Evolutionary conservation across 2,888 invertebrate species (phyloP).

Genomic region (Neoascia interrupta): DNA sequence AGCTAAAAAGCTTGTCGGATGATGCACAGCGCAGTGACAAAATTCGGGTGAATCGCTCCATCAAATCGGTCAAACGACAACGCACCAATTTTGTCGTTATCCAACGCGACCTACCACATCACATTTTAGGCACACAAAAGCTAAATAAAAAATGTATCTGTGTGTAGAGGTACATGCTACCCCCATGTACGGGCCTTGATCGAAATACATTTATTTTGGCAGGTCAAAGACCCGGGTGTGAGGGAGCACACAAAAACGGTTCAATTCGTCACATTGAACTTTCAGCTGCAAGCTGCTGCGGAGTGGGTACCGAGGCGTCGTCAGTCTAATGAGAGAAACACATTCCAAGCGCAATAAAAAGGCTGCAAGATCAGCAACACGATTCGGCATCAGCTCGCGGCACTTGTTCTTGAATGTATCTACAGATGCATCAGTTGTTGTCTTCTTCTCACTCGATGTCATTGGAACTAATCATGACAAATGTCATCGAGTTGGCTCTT

Average conservation of each 20-base stretch:
- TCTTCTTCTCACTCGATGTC: neutral
- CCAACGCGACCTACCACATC: conserved; percentile 68
- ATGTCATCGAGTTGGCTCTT: too few relatives aligned
- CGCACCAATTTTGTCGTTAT: too few relatives aligned
- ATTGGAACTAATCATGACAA: too few relatives aligned
- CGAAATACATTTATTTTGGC: conserved; percentile 49
- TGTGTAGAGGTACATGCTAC: conserved; percentile 19
- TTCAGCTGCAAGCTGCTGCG: too few relatives aligned
- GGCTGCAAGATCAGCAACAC: conserved; percentile 11
- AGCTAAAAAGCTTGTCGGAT: too few relatives aligned
- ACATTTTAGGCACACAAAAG: conserved; percentile 47
- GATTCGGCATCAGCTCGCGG: conserved; percentile 15
- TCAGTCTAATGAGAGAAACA: conserved; percentile 4
- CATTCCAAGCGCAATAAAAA: conserved; percentile 55
- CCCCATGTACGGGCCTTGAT: conserved; percentile 54
- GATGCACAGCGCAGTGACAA: too few relatives aligned
- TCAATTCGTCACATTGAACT: conserved; percentile 46
- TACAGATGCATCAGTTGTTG: conserved; percentile 29
- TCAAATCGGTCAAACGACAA: conserved; percentile 44
- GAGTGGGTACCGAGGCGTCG: too few relatives aligned
- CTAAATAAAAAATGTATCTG: conserved; percentile 3
- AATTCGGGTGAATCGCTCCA: too few relatives aligned
- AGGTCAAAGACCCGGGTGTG: conserved; percentile 60
- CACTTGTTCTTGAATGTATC: conserved; percentile 37
- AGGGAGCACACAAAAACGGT: too few relatives aligned